Evolutionary conservation across 2,797 vertebrate genomes (phyloP).

Genomic region (Diceros bicornis): DNA sequence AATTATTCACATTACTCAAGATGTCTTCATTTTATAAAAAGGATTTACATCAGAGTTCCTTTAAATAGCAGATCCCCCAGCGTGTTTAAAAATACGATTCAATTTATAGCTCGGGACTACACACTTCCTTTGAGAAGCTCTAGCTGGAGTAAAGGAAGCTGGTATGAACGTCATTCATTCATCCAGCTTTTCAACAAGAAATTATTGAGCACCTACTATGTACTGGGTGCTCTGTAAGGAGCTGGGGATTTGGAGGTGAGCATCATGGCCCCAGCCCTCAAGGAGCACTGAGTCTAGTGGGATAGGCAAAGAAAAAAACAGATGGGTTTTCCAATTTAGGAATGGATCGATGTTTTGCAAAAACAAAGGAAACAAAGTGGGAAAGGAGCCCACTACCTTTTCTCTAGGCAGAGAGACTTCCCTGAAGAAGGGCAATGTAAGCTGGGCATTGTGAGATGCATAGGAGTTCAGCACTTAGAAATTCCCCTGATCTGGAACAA

Average conservation of each 20-base stretch:
- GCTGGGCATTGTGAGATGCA: neutral
- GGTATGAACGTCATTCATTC: constrained; percentile 54
- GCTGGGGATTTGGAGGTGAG: neutral
- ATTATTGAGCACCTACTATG: neutral
- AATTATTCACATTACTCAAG: constrained; percentile 83
- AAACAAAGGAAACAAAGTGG: neutral
- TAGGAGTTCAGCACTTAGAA: neutral
- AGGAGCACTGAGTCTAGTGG: rapidly evolving
- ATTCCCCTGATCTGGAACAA: rapidly evolving
- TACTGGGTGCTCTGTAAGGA: neutral
- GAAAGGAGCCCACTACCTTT: neutral
- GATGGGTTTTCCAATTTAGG: neutral
- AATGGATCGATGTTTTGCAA: neutral
- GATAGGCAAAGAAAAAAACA: neutral
- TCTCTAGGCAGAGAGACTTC: neutral
- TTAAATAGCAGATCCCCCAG: constrained; percentile 78
- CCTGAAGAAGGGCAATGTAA: neutral
- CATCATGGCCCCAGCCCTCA: neutral
- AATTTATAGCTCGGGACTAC: constrained; percentile 78
- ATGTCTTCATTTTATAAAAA: constrained; percentile 84
- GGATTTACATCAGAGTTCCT: constrained; percentile 80
- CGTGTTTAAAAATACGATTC: constrained; percentile 81
- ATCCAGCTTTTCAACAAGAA: neutral
- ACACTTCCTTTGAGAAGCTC: constrained; percentile 18
- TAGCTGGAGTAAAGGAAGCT: constrained; percentile 53